Evolutionary conservation across 2,797 vertebrate genomes (phyloP), one percentile per base, ranked within the genome.

Genomic region (Decapterus maruadsi): DNA sequence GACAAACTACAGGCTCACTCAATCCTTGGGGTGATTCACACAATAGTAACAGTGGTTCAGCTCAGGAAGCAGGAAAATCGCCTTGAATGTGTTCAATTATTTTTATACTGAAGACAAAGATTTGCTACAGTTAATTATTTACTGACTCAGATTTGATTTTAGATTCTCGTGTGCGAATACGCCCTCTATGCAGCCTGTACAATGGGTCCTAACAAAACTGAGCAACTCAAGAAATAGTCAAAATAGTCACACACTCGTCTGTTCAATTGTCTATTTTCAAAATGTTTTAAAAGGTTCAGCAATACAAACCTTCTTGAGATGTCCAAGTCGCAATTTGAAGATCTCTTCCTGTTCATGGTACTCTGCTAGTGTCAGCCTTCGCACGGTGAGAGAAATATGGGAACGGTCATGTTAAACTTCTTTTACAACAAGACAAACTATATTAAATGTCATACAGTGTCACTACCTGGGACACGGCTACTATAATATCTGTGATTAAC

Each of bases 261-360:
- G 48, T 4, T 29, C 14, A 31, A n/a, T 1, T 2, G 3, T 45
- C 14, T n/a, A 53, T 62, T 65, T 2, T 42, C 2, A 48, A 51
- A 61, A 14, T 9, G 2, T 59, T 58, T 43, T n/a, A n/a, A n/a
- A n/a, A 17, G n/a, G 11, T 40, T 56, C 10, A 10, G 40, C 2
- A 17, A 20, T 17, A 88, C 95, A 62, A 91, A 99, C 98, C 98
- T 99, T 99, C 94, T 99, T 99, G 80, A 99, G 96, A 95, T 98
- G 97, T 86, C 98, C 98, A 78, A 99, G 96, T 89, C 98, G 95
- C 88, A 99, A 96, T 89, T 99, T 99, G 94, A 99, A 99, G 93
- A 99, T 99, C 95, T 99, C 98, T 94, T 99, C 98, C 93, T 99
- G 98, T 91, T 99, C 98, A 3, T 99, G 98, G 92, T 99, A 99